Evolutionary conservation across 2,888 invertebrate genomes (phyloP), one percentile per base, ranked within the genome.

Genomic region (Lutraria lutraria): DNA sequence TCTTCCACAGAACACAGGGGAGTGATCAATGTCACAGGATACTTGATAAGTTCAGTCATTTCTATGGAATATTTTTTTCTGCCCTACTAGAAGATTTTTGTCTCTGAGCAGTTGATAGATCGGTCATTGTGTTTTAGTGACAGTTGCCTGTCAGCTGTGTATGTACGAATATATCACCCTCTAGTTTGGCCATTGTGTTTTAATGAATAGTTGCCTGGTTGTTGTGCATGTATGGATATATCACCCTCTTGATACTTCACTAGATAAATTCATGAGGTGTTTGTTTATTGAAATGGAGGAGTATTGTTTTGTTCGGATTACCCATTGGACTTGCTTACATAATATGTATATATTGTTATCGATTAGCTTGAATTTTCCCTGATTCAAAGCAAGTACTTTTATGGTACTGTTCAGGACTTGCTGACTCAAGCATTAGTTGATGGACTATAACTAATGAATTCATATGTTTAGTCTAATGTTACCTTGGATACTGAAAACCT

Each of bases 61-160:
- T 76, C 16, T 34, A 34, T 15, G 29, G 34, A 25, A 68, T 68
- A 68, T 68, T 34, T n/a, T n/a, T 72, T 31, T 31, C 31, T 76
- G 4, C 31, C 34, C 29, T 76, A 15, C 31, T 15, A 31, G 76
- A 76, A 76, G 76, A 76, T 34, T 76, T 31, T 76, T 34, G 76
- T 76, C 76, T 76, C 76, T 76, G 15, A 76, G 4, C 31, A 31
- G 31, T 31, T 34, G 76, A 76, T 76, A 76, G 34, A 76, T 76
- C 3, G 76, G 34, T 76, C 76, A 76, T 34, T 76, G 34, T 76
- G 31, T 43, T 43, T 34, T 31, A 31, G 29, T 13, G 76, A 31
- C 1, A 31, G 25, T 76, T 76, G 16, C 16, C 76, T 34, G 19
- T 15, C 19, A 31, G 16, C 31, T 34, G 76, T 34, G 34, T 31